Conservation (phyloP, 2,113 vertebrate species). For the Glaucidium brasilianum region DNA sequence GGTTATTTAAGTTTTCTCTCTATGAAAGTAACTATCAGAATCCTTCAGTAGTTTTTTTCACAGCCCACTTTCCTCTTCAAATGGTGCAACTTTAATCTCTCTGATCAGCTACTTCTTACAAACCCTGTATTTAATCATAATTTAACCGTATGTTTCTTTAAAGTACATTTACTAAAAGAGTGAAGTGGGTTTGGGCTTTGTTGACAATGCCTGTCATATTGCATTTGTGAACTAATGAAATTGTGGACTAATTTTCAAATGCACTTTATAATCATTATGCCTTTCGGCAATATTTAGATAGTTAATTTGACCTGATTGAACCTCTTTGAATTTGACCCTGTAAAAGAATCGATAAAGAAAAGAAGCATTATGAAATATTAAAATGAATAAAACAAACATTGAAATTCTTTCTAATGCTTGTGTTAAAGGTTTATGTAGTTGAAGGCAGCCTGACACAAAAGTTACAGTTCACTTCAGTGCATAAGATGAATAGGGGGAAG, state of each 20-base stretch:
- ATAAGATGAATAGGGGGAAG: background rate
- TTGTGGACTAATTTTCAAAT: background rate
- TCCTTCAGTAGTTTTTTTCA: background rate
- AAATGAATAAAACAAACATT: background rate
- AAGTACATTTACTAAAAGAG: background rate
- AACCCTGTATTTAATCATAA: background rate
- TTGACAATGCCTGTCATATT: background rate
- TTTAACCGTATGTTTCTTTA: background rate
- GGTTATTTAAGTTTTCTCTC: background rate
- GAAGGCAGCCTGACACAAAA: background rate
- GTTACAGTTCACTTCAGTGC: background rate
- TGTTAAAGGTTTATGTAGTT: background rate
- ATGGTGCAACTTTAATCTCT: background rate
- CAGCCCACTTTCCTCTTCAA: background rate
- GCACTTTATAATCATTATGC: background rate
- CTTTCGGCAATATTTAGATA: background rate
- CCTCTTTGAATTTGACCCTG: background rate
- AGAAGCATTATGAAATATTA: background rate
- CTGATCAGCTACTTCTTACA: background rate
- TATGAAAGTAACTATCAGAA: background rate
- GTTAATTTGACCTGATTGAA: background rate
- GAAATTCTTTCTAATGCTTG: background rate
- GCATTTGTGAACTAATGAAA: background rate
- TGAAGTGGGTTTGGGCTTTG: background rate
- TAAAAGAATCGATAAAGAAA: background rate